phyloP scores from a whole-genome alignment of 64 coral and sea anemone species.

The Montipora foliosa region DNA sequence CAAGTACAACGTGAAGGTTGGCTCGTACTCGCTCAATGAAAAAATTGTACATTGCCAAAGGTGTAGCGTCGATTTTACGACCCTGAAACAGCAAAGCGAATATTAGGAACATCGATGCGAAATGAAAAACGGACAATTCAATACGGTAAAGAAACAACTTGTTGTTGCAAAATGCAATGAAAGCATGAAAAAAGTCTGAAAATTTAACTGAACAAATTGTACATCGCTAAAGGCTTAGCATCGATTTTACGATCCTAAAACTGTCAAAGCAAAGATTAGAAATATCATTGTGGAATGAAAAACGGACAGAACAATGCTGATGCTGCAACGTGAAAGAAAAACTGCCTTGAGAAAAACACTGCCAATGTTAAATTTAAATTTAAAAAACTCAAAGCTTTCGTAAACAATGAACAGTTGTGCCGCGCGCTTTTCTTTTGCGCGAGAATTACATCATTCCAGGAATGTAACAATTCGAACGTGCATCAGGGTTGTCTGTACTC shows the following conservation, averaged over 20 bases:
- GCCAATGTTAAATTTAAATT: not conserved
- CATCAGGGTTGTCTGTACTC: no score
- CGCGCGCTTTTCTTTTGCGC: not conserved
- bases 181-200: no score
- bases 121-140: no score
- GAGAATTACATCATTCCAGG: not conserved
- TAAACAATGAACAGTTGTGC: not conserved
- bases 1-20: constrained; percentile 94
- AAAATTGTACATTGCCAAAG: constrained; percentile 98
- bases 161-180: not conserved
- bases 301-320: not conserved
- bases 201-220: constrained; percentile 84
- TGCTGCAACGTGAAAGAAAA: no score
- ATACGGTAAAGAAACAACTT: not conserved
- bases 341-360: not conserved
- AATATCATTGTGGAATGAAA: not conserved
- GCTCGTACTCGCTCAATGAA: constrained; percentile 96
- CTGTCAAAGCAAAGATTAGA: not conserved
- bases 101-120: not conserved
- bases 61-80: constrained; percentile 97
- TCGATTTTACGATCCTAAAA: constrained; percentile 96
- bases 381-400: not conserved
- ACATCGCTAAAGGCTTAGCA: constrained; percentile 96
- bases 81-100: constrained; percentile 64
- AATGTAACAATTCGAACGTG: no score